These are phyloP conservation scores for Endomychus coccineus DNA, from an alignment of 2,888 invertebrate species.

Conservation along the genomic window DNA sequence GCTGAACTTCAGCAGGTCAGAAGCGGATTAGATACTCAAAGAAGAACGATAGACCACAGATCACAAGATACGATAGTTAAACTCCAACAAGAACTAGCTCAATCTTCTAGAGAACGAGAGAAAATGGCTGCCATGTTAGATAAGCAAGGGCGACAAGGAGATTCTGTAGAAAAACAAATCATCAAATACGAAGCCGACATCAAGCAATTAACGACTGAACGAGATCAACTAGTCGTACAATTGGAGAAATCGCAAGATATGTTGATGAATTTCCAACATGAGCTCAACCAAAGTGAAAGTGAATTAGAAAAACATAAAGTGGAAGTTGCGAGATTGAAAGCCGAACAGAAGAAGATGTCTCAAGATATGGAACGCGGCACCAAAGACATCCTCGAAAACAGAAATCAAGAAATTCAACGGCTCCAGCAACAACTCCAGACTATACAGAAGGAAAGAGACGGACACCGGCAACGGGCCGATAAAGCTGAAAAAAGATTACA, in stretches of 20 bases:
- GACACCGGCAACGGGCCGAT: conserved; percentile 61
- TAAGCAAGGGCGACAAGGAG: conserved; percentile 70
- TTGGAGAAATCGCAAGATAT: conserved; percentile 89
- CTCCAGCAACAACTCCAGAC: conserved; percentile 61
- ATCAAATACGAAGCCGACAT: conserved; percentile 78
- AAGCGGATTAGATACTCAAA: conserved; percentile 56
- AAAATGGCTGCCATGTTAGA: conserved; percentile 71
- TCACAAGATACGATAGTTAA: conserved; percentile 66
- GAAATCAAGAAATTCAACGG: conserved; percentile 63
- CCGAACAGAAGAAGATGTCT: conserved; percentile 61
- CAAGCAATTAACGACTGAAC: conserved; percentile 76
- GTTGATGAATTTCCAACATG: conserved; percentile 88
- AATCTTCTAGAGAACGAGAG: conserved; percentile 59
- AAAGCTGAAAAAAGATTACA: conserved; percentile 70
- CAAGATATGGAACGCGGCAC: conserved; percentile 64
- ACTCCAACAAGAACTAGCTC: conserved; percentile 65
- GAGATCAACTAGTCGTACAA: conserved; percentile 82
- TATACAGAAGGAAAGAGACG: conserved; percentile 56
- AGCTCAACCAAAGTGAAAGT: conserved; percentile 74
- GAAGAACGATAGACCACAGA: conserved; percentile 58
- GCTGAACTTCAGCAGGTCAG: conserved; percentile 61
- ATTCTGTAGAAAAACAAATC: conserved; percentile 78
- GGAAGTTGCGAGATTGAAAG: conserved; percentile 67
- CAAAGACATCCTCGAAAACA: conserved; percentile 61
- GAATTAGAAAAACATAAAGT: conserved; percentile 74